These are phyloP conservation scores for Hylaeus volcanicus DNA, from an alignment of 1,140 invertebrate species.

Conservation along the genomic window DNA sequence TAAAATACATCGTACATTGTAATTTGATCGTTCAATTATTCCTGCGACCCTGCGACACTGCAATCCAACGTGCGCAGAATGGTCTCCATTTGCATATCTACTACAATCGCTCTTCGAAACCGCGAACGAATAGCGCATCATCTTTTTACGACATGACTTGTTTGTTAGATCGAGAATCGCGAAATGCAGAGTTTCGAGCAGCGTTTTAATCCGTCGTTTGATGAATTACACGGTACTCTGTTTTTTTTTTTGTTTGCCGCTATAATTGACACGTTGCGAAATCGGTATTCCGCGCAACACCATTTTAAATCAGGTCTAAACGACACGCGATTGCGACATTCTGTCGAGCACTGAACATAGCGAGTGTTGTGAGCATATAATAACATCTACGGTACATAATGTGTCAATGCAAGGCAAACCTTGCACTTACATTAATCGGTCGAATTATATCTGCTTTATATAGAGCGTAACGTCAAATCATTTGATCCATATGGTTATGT, in stretches of 20 bases:
- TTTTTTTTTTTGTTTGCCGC: conserved; percentile 7
- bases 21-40: conserved; percentile 13
- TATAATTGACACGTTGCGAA: conserved; percentile 60
- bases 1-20: conserved; percentile 46
- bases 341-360: conserved; percentile 53
- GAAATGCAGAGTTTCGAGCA: conserved; percentile 35
- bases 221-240: conserved; percentile 35
- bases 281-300: conserved; percentile 37
- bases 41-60: neutral
- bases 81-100: conserved; percentile 1
- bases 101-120: conserved; percentile 8
- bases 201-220: conserved; percentile 1
- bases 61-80: no score
- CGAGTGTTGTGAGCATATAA: conserved; percentile 49
- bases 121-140: conserved; percentile 32
- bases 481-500: neutral
- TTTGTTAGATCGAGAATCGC: conserved; percentile 39
- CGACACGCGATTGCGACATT: conserved; percentile 33
- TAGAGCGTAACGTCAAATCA: conserved; percentile 14
- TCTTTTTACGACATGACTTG: conserved; percentile 25
- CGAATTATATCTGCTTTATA: conserved; percentile 17
- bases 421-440: conserved; percentile 24
- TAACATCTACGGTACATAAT: conserved; percentile 28
- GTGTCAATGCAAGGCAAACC: conserved; percentile 13
- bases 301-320: conserved; percentile 30